Percentiles rank a stretch among this genome's conserved stretches.
These are phyloP conservation scores for Cyprinodon brontotheroides DNA, from an alignment of 2,113 vertebrate genomes.

Conservation along the genomic window DNA sequence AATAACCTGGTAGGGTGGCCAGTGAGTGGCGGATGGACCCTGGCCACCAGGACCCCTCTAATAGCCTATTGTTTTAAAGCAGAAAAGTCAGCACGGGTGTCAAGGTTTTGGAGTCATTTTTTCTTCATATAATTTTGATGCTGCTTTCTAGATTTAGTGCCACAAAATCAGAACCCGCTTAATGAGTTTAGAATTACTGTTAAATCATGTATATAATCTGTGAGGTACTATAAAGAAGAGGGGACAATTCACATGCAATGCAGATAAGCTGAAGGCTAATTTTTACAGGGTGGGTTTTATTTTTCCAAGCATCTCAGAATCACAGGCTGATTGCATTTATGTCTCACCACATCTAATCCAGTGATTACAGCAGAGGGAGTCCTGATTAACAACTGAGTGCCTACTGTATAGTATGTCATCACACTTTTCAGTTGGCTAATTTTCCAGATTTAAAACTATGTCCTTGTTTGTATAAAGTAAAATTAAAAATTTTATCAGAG, in stretches of 20 bases:
- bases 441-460: neutral
- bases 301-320: neutral
- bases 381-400: neutral
- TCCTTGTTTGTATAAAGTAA: neutral
- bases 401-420: neutral
- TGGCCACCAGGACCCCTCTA: neutral
- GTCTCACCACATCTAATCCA: neutral
- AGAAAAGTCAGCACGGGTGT: neutral
- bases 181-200: neutral
- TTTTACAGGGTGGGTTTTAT: neutral
- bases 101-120: neutral
- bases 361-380: neutral
- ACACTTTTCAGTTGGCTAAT: neutral
- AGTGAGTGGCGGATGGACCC: no score
- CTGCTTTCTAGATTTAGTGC: neutral
- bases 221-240: neutral
- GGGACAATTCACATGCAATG: neutral
- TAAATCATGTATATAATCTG: neutral
- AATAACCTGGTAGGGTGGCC: no score
- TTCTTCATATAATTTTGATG: neutral
- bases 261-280: neutral
- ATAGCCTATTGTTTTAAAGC: neutral
- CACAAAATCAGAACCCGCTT: neutral
- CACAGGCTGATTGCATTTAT: neutral
- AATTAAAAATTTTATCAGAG: neutral